These are phyloP conservation scores for Teinopalpus imperialis DNA, from an alignment of 2,888 invertebrate genomes.

Conservation along the genomic window DNA sequence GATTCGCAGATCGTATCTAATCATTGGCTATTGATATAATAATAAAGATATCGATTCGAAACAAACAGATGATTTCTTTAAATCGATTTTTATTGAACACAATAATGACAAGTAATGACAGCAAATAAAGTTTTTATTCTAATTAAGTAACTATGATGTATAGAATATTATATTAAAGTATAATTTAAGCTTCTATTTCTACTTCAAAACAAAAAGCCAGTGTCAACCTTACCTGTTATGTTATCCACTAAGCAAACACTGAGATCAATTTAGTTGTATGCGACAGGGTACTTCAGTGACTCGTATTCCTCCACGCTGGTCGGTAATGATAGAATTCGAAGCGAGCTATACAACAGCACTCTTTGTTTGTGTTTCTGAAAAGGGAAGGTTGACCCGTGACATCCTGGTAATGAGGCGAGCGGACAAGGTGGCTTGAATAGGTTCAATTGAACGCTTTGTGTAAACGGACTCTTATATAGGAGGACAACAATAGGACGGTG, in stretches of 20 bases:
- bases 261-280: background rate
- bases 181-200: no score
- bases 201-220: background rate
- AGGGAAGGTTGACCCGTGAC: constrained; percentile 21
- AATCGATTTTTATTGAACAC: no score
- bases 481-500: constrained; percentile 5
- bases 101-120: no score
- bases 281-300: background rate
- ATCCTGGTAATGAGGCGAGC: constrained; percentile 16
- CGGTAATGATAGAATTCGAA: constrained; percentile 4
- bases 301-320: background rate
- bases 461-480: constrained; percentile 14
- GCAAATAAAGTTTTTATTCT: no score
- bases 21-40: no score
- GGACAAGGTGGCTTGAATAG: constrained; percentile 15
- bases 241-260: constrained; percentile 7
- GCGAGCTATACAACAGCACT: background rate
- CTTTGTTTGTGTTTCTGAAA: constrained; percentile 18
- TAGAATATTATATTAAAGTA: no score
- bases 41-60: no score
- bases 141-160: no score
- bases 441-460: constrained; percentile 22
- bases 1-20: no score
- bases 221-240: background rate
- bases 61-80: no score